Evolutionary conservation across 2,888 invertebrate species (phyloP), one percentile per base, ranked within the genome.

Genomic region (Calameuta idolon): DNA sequence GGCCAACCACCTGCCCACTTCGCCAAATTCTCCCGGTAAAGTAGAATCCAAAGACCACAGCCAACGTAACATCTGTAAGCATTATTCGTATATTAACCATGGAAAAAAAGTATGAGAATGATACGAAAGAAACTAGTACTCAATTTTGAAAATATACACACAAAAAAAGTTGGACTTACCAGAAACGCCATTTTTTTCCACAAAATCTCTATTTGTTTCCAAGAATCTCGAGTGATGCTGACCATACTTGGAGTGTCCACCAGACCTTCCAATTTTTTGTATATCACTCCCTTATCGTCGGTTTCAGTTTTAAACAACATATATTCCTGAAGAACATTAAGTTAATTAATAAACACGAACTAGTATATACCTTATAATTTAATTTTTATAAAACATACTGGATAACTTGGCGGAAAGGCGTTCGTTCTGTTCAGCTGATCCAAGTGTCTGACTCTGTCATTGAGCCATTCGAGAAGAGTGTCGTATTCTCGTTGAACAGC

Each of bases 1-100:
- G 80, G 96, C 96, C 76, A 99, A 92, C 98, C 98, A 98, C 90
- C 97, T 96, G 76, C 97, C 98, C 30, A 98, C 94, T 82, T 94
- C 94, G 79, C 96, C 96, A 85, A 98, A 95, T 87, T 97, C 96
- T 69, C 97, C 97, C 12, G 98, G 97, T 76, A 98, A 93, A 81
- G 94, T 94, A 0, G 96, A 94, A 91, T 99, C 98, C 84, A 98
- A 92, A 76, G 96, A 93, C 96, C 97, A 97, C 85, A 97, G 94
- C 98, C 98, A 98, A 88, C 95, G 94, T 86, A 95, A 93, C 92
- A 97, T 94, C 92, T 97, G 93, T 85, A 93, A 92, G 9, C 9
- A 23, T 40, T 40, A 40, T 40, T 40, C 5, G 15, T 40, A 5
- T 40, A 40, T 40, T 40, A 40, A 40, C 15, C 5, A 40, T 15